A percentile compares a stretch with the other conserved stretches of the same genome.
Evolutionary conservation across 2,113 vertebrate species (phyloP).

Genomic region (Poecilia latipinna): DNA sequence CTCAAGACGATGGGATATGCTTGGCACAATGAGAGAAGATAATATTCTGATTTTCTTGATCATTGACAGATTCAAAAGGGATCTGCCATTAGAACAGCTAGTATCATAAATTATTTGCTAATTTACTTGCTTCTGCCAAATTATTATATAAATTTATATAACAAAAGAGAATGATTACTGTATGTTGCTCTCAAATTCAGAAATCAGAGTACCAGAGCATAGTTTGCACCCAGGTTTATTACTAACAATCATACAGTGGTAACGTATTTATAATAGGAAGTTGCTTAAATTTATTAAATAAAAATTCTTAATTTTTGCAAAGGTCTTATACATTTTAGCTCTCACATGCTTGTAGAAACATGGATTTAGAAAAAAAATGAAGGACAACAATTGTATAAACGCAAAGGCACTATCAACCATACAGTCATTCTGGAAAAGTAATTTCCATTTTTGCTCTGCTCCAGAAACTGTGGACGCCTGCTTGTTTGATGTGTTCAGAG

Average conservation of each 20-base stretch:
- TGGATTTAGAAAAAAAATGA: slow-evolving; percentile 11
- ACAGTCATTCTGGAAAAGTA: slow-evolving; percentile 78
- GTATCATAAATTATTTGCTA: slow-evolving; percentile 37
- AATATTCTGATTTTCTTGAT: too few relatives aligned
- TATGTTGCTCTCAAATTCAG: slow-evolving; percentile 65
- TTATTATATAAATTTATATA: slow-evolving; percentile 40
- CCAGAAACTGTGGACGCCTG: slow-evolving; percentile 75
- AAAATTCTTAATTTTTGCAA: neutral
- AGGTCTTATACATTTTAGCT: neutral
- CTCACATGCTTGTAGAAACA: slow-evolving; percentile 3
- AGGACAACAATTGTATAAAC: slow-evolving; percentile 32
- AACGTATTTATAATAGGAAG: neutral
- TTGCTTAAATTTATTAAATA: neutral
- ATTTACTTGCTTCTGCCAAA: slow-evolving; percentile 8
- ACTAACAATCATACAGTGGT: slow-evolving; percentile 46
- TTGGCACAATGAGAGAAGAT: neutral
- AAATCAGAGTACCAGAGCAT: slow-evolving; percentile 64
- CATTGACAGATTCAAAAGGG: slow-evolving; percentile 5
- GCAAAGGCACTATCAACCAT: slow-evolving; percentile 62
- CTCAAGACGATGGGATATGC: neutral
- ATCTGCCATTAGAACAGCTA: slow-evolving; percentile 1
- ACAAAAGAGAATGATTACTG: slow-evolving; percentile 72
- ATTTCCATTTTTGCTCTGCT: slow-evolving; percentile 78
- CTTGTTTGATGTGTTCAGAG: slow-evolving; percentile 83
- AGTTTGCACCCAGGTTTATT: slow-evolving; percentile 57